Evolutionary conservation across 2,797 vertebrate genomes (phyloP).

Genomic region (Epinephelus coioides): DNA sequence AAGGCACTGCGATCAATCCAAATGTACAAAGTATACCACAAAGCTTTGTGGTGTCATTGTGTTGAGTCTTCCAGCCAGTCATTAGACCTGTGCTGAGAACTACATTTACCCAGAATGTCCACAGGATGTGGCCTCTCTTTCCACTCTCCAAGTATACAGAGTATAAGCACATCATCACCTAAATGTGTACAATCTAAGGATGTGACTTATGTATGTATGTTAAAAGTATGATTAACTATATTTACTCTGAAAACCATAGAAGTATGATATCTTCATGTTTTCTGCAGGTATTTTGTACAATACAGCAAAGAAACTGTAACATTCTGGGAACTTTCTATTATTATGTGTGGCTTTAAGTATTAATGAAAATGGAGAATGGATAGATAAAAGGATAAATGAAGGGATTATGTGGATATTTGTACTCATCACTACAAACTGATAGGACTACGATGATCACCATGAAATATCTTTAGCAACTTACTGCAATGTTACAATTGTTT

Average conservation of each 20-base stretch:
- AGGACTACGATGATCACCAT: neutral
- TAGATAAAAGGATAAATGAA: neutral
- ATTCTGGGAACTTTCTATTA: neutral
- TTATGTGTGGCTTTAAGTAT: neutral
- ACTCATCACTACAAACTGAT: neutral
- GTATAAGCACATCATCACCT: neutral
- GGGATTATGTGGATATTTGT: neutral
- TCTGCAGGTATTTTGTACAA: neutral
- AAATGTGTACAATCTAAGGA: neutral
- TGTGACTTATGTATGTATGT: neutral
- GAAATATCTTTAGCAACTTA: neutral
- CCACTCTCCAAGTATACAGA: neutral
- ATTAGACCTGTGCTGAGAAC: conserved; percentile 28
- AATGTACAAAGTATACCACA: conserved; percentile 6
- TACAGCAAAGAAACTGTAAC: neutral
- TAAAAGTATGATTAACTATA: neutral
- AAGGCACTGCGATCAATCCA: conserved; percentile 38
- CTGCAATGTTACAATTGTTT: neutral
- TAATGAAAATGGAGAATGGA: conserved; percentile 1
- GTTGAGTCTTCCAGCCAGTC: conserved; percentile 12
- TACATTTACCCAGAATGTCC: conserved; percentile 31
- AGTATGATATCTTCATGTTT: neutral
- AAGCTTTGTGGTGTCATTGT: conserved; percentile 2
- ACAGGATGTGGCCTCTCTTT: conserved; percentile 9
- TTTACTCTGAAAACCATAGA: neutral